These are phyloP conservation scores for Monodelphis domestica DNA, from an alignment of 2,797 vertebrate genomes.

Conservation along the genomic window DNA sequence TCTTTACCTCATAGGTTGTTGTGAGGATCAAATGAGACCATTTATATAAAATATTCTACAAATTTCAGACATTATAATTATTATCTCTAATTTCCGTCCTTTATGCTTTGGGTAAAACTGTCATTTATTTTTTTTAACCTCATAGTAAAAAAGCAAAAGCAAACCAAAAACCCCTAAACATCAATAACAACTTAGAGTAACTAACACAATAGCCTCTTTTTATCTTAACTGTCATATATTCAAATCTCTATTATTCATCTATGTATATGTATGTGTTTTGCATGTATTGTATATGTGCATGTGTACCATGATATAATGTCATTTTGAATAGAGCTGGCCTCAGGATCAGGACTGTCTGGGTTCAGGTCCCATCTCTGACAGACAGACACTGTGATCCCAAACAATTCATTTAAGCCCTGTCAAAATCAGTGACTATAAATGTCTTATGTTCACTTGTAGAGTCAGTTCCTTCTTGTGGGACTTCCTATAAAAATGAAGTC, in stretches of 20 bases:
- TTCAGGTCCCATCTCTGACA: background rate
- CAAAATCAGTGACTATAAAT: background rate
- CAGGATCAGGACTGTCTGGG: background rate
- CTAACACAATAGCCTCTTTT: background rate
- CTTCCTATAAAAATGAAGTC: background rate
- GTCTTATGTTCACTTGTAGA: background rate
- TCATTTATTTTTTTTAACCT: background rate
- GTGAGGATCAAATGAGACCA: background rate
- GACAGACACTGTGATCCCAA: background rate
- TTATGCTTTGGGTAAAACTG: background rate
- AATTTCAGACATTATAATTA: background rate
- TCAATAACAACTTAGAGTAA: background rate
- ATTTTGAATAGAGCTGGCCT: background rate
- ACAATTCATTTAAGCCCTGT: background rate
- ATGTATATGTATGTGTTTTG: too few relatives aligned
- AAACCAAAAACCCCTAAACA: too few relatives aligned
- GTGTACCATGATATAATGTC: background rate
- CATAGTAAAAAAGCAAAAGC: too few relatives aligned
- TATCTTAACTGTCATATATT: background rate
- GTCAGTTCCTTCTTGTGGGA: background rate
- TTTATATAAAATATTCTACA: background rate
- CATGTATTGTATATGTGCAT: too few relatives aligned
- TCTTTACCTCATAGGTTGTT: background rate
- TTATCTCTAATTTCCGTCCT: background rate
- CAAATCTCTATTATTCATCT: background rate